A percentile compares a stretch with the other conserved stretches of the same genome.
Evolutionary conservation across 2,888 invertebrate species (phyloP).

Genomic region (Embidobia sp.): DNA sequence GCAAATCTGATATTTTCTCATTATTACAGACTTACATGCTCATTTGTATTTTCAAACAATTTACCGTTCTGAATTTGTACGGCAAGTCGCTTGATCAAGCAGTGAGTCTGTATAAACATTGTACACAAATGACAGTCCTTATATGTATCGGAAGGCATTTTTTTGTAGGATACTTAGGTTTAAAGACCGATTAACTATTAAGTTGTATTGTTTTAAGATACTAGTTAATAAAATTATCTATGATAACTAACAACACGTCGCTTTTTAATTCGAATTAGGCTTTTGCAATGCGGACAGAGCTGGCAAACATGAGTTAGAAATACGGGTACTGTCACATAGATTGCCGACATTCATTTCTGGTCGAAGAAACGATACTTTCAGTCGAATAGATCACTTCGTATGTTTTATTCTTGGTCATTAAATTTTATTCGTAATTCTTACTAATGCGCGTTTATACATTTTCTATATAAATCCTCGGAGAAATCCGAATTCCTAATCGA

Average conservation of each 20-base stretch:
- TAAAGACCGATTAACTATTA: slow-evolving; percentile 71
- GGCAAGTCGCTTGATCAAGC: too few relatives aligned
- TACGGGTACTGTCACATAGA: slow-evolving; percentile 45
- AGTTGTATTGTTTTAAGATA: slow-evolving; percentile 79
- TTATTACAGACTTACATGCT: too few relatives aligned
- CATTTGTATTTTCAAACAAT: too few relatives aligned
- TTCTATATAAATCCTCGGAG: slow-evolving; percentile 6
- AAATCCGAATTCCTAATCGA: background rate
- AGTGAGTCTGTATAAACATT: slow-evolving; percentile 18
- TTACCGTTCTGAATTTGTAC: too few relatives aligned
- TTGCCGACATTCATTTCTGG: background rate
- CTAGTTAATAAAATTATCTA: slow-evolving; percentile 79
- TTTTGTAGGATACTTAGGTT: slow-evolving; percentile 77
- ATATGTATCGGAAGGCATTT: slow-evolving; percentile 66
- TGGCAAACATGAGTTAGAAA: slow-evolving; percentile 57
- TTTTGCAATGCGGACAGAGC: slow-evolving; percentile 52
- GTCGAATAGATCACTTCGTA: slow-evolving; percentile 2
- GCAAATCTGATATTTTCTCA: too few relatives aligned
- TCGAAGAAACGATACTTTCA: slow-evolving; percentile 11
- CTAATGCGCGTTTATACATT: background rate
- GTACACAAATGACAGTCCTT: slow-evolving; percentile 52
- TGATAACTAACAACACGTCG: slow-evolving; percentile 77
- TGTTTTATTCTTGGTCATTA: background rate
- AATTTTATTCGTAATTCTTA: background rate
- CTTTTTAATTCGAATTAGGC: slow-evolving; percentile 71